Conservation (phyloP, 2,797 vertebrate species). For the Coendou prehensilis region DNA sequence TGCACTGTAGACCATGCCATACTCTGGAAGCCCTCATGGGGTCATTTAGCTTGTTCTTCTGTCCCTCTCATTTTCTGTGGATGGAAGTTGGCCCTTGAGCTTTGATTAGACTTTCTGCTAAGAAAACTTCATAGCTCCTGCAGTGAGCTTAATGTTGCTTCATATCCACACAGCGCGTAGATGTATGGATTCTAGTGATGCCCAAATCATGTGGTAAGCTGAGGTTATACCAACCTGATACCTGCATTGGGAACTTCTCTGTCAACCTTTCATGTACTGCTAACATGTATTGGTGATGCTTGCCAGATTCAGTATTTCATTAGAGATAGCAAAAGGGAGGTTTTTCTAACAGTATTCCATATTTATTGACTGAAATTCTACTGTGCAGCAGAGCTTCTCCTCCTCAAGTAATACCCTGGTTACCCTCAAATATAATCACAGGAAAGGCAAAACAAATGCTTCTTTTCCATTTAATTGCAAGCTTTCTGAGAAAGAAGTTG, state of each 20-base stretch:
- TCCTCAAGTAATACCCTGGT: neutral
- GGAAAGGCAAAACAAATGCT: neutral
- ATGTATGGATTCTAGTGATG: neutral
- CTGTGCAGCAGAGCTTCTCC: neutral
- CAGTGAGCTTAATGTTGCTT: neutral
- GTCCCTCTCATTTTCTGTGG: neutral
- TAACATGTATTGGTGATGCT: neutral
- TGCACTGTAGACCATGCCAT: neutral
- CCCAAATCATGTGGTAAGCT: neutral
- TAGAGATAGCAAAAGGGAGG: neutral
- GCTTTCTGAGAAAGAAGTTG: neutral
- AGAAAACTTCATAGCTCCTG: neutral
- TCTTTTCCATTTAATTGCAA: neutral
- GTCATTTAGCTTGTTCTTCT: neutral
- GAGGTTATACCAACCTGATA: neutral
- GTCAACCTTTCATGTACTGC: accelerated
- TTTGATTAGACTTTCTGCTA: neutral
- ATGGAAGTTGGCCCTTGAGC: neutral
- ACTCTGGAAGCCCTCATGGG: neutral
- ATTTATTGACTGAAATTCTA: neutral
- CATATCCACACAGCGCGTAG: accelerated
- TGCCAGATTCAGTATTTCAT: neutral
- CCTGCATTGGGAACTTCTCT: too few relatives aligned
- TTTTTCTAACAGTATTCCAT: neutral
- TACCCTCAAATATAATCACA: neutral